These are phyloP conservation scores for Datnioides undecimradiatus DNA, from an alignment of 2,113 vertebrate genomes.

Conservation along the genomic window DNA sequence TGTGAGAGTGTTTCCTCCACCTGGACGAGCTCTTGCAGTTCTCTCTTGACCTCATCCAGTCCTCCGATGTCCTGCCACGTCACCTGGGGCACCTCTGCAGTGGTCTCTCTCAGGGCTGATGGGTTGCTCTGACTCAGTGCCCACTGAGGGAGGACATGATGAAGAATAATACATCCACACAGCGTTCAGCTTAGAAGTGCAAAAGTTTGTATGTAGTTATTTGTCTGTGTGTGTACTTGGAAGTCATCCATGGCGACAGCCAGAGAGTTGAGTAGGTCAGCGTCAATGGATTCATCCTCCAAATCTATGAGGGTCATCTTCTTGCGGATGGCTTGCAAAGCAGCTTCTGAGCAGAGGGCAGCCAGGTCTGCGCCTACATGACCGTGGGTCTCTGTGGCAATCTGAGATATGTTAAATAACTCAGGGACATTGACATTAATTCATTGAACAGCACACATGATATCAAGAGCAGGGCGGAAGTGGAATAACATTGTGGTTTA, in stretches of 20 bases:
- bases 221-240: slow-evolving; percentile 81
- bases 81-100: slow-evolving; percentile 95
- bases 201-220: neutral
- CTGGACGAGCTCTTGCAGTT: slow-evolving; percentile 97
- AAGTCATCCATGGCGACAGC: slow-evolving; percentile 99
- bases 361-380: slow-evolving; percentile 96
- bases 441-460: neutral
- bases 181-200: neutral
- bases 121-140: slow-evolving; percentile 97
- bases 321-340: slow-evolving; percentile 96
- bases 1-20: slow-evolving; percentile 71
- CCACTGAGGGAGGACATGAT: slow-evolving; percentile 83
- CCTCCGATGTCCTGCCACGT: slow-evolving; percentile 97
- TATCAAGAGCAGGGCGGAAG: neutral
- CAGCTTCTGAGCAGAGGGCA: slow-evolving; percentile 96
- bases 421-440: neutral
- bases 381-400: slow-evolving; percentile 89
- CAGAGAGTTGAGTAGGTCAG: slow-evolving; percentile 96
- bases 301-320: slow-evolving; percentile 98
- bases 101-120: slow-evolving; percentile 93
- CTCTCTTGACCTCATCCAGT: slow-evolving; percentile 95
- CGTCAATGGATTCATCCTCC: slow-evolving; percentile 96
- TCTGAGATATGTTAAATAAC: slow-evolving; percentile 29
- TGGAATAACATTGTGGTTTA: neutral
- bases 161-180: neutral